A percentile compares a stretch with the other conserved stretches of the same genome.
These are phyloP conservation scores for Idaea biselata DNA, from an alignment of 2,888 invertebrate species.

Conservation along the genomic window DNA sequence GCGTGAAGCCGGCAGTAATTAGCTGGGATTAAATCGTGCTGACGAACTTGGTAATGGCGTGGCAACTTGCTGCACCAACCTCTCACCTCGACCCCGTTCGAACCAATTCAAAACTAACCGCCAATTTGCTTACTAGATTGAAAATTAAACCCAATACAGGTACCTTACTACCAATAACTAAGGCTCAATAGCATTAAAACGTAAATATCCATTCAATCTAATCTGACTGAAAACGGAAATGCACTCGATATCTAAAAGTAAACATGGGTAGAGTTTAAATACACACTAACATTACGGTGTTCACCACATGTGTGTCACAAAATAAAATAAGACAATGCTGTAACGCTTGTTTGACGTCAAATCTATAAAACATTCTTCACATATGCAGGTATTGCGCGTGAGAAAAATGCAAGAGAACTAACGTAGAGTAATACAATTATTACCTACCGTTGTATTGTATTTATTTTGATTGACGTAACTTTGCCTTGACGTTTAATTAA, in stretches of 20 bases:
- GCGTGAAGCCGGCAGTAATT: slow-evolving; percentile 55
- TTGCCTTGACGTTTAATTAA: slow-evolving; percentile 12
- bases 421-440: slow-evolving; percentile 16
- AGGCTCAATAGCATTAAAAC: not conserved
- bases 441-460: slow-evolving; percentile 17
- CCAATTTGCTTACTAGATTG: slow-evolving; percentile 36
- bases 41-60: slow-evolving; percentile 48
- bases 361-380: slow-evolving; percentile 45
- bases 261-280: slow-evolving; percentile 22
- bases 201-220: not conserved
- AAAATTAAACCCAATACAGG: too few relatives aligned
- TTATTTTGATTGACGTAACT: slow-evolving; percentile 12
- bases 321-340: slow-evolving; percentile 51
- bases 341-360: slow-evolving; percentile 44
- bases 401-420: slow-evolving; percentile 40
- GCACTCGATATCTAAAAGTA: slow-evolving; percentile 25
- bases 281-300: slow-evolving; percentile 29
- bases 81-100: slow-evolving; percentile 33
- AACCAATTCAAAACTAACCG: slow-evolving; percentile 47
- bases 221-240: slow-evolving; percentile 20
- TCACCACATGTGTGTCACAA: slow-evolving; percentile 43
- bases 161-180: too few relatives aligned
- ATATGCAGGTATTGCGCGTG: slow-evolving; percentile 58
- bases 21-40: slow-evolving; percentile 60
- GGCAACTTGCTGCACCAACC: slow-evolving; percentile 45